Evolutionary conservation across 2,888 invertebrate species (phyloP).

Genomic region (Lithodes maja): DNA sequence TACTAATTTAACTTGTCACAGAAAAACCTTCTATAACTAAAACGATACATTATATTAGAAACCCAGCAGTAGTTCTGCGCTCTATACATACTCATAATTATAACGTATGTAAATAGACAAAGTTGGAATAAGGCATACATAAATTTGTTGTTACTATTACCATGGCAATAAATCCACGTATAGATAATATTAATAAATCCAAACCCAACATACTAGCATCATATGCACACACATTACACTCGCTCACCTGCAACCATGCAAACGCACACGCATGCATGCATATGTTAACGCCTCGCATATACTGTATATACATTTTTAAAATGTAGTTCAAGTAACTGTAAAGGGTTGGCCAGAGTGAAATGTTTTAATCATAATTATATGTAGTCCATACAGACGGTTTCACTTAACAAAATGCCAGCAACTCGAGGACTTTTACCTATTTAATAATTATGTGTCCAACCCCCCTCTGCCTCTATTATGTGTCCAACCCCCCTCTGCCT

Average conservation of each 20-base stretch:
- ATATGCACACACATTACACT: neutral
- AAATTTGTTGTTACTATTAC: neutral
- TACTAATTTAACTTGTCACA: neutral
- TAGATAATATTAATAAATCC: neutral
- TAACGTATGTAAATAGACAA: neutral
- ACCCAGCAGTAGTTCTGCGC: neutral
- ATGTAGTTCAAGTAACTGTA: neutral
- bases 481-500: neutral
- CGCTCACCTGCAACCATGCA: neutral
- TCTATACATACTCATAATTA: neutral
- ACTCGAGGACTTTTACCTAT: neutral
- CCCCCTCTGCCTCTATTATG: neutral
- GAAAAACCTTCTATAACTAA: neutral
- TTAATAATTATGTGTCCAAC: neutral
- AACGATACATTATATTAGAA: neutral
- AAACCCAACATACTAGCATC: neutral
- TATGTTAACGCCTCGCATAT: neutral
- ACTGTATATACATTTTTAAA: neutral
- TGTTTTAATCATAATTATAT: neutral
- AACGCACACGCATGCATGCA: neutral
- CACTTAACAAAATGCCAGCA: neutral
- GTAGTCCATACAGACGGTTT: neutral
- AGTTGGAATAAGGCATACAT: neutral
- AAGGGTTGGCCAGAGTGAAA: neutral
- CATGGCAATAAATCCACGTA: neutral